phyloP scores from a whole-genome alignment of 1,140 invertebrate genomes.

The Drosophila insularis region DNA sequence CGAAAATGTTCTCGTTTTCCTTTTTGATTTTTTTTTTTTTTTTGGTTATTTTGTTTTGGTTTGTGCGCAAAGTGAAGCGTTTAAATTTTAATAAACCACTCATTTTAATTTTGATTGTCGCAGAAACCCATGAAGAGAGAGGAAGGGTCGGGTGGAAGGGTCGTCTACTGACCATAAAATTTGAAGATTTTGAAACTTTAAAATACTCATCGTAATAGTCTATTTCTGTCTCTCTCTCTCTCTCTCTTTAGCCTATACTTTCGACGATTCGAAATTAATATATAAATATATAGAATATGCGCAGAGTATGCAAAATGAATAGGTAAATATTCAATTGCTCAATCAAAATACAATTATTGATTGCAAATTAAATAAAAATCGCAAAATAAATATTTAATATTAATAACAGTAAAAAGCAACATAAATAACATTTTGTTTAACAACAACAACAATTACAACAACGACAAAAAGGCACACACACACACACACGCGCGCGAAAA shows the following conservation, averaged over 20 bases:
- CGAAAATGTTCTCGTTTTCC: not conserved
- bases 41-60: not conserved
- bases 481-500: not conserved
- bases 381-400: slow-evolving; percentile 80
- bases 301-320: not conserved
- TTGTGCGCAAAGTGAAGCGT: slow-evolving; percentile 67
- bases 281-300: no score
- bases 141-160: no score
- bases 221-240: no score
- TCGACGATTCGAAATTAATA: no score
- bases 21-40: not conserved
- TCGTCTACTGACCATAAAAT: not conserved
- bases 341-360: slow-evolving; percentile 76
- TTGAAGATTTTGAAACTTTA: no score
- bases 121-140: slow-evolving; percentile 6
- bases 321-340: slow-evolving; percentile 28
- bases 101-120: slow-evolving; percentile 82
- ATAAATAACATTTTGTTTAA: slow-evolving; percentile 38
- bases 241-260: no score
- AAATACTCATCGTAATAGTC: no score
- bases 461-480: slow-evolving; percentile 17
- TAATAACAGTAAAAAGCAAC: slow-evolving; percentile 57
- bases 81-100: slow-evolving; percentile 82
- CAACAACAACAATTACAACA: slow-evolving; percentile 32
- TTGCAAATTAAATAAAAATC: slow-evolving; percentile 78